Evolutionary conservation across 1,140 invertebrate species (phyloP).

Genomic region (Brachystomella parvula): DNA sequence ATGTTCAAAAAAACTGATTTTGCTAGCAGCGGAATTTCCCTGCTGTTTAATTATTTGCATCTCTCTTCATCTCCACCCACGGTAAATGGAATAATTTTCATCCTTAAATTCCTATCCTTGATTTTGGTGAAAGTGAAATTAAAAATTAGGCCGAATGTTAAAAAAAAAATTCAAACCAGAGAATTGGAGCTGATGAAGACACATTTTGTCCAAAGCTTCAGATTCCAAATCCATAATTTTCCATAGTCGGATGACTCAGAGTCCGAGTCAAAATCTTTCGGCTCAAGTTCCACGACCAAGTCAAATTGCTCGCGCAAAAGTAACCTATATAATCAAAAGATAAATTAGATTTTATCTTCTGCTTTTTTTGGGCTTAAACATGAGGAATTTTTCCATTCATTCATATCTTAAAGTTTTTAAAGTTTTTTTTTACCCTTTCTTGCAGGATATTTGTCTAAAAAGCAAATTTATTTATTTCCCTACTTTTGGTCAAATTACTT

Average conservation of each 20-base stretch:
- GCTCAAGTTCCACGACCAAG: neutral
- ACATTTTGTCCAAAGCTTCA: slow-evolving; percentile 6
- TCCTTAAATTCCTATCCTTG: no score
- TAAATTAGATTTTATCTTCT: neutral
- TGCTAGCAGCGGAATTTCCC: no score
- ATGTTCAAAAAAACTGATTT: no score
- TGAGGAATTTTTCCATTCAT: neutral
- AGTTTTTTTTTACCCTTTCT: neutral
- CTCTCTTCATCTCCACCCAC: no score
- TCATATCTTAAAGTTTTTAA: neutral
- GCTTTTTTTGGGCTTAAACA: neutral
- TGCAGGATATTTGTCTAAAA: neutral
- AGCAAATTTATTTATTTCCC: neutral
- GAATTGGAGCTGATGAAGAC: slow-evolving; percentile 8
- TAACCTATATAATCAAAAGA: neutral
- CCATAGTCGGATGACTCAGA: neutral
- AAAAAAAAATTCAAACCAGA: neutral
- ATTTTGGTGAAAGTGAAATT: no score
- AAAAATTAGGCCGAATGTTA: no score
- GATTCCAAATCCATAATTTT: slow-evolving; percentile 11
- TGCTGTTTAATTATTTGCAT: no score
- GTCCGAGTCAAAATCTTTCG: neutral
- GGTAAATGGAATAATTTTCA: no score
- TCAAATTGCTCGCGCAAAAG: slow-evolving; percentile 6
- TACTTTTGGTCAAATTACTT: neutral